Percentiles rank a stretch among this genome's conserved stretches.
Evolutionary conservation across 2,113 vertebrate genomes (phyloP).

Genomic region (Aldabrachelys gigantea): DNA sequence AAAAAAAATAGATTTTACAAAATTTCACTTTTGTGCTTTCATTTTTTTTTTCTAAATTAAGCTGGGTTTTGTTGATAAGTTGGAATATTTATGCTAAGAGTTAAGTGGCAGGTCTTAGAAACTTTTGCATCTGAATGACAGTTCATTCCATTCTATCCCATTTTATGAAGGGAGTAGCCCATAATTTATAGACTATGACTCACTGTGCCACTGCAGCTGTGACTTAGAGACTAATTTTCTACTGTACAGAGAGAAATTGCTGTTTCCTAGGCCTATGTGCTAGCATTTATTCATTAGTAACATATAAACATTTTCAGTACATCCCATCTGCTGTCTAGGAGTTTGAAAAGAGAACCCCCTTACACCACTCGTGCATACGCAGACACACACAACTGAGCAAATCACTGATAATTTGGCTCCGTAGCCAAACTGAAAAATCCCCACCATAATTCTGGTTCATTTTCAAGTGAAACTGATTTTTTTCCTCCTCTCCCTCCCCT

Average conservation of each 20-base stretch:
- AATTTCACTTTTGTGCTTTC: neutral
- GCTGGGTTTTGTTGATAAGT: constrained; percentile 7
- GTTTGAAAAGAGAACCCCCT: neutral
- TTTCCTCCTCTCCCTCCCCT: neutral
- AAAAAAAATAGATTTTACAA: neutral
- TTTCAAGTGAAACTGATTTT: neutral
- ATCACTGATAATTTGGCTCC: neutral
- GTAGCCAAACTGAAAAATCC: neutral
- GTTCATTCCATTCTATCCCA: constrained; percentile 31
- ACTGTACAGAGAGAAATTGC: constrained; percentile 10
- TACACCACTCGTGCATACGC: neutral
- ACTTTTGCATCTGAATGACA: constrained; percentile 34
- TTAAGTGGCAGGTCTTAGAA: neutral
- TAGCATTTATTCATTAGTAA: constrained; percentile 46
- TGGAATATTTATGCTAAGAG: constrained; percentile 39
- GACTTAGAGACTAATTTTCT: constrained; percentile 7
- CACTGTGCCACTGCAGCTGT: constrained; percentile 53
- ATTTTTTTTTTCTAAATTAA: neutral
- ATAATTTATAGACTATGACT: constrained; percentile 55
- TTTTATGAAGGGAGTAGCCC: constrained; percentile 57
- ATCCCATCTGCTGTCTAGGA: constrained; percentile 1
- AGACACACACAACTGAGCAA: neutral
- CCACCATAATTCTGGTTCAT: neutral
- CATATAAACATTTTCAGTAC: constrained; percentile 47
- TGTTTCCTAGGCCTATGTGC: neutral